These are phyloP conservation scores for Ischnura elegans DNA, from an alignment of 2,888 invertebrate species.

Conservation along the genomic window DNA sequence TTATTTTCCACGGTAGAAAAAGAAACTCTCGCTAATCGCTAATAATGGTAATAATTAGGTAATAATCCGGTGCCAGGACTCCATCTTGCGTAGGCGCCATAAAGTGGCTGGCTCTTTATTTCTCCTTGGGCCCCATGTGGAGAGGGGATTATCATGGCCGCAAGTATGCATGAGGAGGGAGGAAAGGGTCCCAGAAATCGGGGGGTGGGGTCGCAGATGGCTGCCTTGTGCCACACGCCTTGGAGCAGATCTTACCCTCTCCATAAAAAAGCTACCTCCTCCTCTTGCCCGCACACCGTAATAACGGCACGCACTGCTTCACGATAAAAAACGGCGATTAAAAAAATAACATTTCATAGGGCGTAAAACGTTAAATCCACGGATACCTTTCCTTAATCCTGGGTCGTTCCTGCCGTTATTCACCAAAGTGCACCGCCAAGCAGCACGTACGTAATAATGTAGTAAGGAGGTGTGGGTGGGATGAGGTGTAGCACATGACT, in stretches of 20 bases:
- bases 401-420: not conserved
- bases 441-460: not conserved
- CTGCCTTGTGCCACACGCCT: not conserved
- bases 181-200: not conserved
- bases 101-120: not conserved
- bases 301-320: not conserved
- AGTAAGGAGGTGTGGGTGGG: not conserved
- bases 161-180: not conserved
- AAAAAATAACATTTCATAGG: not conserved
- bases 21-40: constrained; percentile 23
- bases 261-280: not conserved
- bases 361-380: not conserved
- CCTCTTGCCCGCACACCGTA: not conserved
- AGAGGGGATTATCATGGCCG: not conserved
- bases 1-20: not conserved
- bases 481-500: too few relatives aligned
- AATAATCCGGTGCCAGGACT: not conserved
- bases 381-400: constrained; percentile 10
- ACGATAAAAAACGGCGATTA: not conserved
- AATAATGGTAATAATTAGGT: not conserved
- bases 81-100: not conserved
- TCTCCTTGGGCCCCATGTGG: not conserved
- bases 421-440: not conserved
- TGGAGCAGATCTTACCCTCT: too few relatives aligned
- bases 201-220: not conserved